Conservation (phyloP, 2,113 vertebrate species). For the Laticauda laticaudata region DNA sequence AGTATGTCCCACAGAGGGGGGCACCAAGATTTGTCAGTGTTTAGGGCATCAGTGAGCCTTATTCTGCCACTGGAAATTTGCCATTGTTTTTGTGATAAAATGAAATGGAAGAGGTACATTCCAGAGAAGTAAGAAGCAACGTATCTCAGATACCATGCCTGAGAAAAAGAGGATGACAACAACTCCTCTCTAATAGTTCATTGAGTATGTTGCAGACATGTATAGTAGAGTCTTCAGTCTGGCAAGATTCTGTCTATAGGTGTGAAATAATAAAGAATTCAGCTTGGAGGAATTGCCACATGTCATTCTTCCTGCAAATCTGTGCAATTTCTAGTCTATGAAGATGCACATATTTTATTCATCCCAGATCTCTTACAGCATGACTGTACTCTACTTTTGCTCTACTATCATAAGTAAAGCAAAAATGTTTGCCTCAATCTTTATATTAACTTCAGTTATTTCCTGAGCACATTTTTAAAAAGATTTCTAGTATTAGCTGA, state of each 20-base stretch:
- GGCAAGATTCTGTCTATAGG: neutral
- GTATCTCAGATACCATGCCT: neutral
- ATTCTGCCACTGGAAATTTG: too few relatives aligned
- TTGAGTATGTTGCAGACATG: neutral
- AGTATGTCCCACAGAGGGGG: too few relatives aligned
- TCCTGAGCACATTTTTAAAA: neutral
- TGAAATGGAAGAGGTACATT: neutral
- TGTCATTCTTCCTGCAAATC: neutral
- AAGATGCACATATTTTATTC: neutral
- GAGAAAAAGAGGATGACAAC: neutral
- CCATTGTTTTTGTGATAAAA: neutral
- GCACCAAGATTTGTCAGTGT: too few relatives aligned
- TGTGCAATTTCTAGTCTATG: neutral
- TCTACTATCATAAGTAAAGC: neutral
- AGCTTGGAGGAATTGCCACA: neutral
- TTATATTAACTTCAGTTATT: neutral
- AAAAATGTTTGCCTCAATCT: neutral
- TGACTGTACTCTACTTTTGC: neutral
- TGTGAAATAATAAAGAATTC: neutral
- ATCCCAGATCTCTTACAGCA: neutral
- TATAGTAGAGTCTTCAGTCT: neutral
- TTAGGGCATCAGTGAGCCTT: too few relatives aligned
- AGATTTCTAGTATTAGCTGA: neutral
- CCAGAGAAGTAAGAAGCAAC: neutral
- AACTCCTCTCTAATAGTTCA: neutral